phyloP scores from a whole-genome alignment of 2,888 invertebrate species.

The Perdita meconis region DNA sequence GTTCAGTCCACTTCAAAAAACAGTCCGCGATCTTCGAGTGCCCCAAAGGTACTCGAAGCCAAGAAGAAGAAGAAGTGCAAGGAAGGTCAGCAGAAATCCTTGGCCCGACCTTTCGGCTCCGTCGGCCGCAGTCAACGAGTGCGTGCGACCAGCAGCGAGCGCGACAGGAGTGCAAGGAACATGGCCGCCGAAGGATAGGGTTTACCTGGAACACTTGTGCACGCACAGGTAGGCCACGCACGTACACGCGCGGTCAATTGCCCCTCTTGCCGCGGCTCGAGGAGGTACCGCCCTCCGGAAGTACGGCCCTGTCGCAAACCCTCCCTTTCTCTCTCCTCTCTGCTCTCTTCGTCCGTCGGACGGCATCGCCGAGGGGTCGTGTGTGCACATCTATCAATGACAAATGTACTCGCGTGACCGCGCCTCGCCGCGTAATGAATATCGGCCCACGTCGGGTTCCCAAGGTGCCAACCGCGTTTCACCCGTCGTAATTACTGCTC shows the following conservation, averaged over 20 bases:
- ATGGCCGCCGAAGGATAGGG: slow-evolving; percentile 76
- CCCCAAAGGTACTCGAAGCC: too few species aligned
- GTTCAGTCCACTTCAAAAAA: neutral
- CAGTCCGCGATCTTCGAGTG: too few species aligned
- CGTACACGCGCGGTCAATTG: slow-evolving; percentile 66
- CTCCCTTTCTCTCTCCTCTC: slow-evolving; percentile 45
- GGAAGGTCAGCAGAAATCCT: slow-evolving; percentile 18
- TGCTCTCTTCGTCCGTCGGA: slow-evolving; percentile 2
- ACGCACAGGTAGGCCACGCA: slow-evolving; percentile 66
- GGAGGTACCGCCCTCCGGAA: slow-evolving; percentile 79
- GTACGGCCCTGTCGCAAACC: slow-evolving; percentile 74
- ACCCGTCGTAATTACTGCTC: slow-evolving; percentile 64
- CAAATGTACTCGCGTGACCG: slow-evolving; percentile 71
- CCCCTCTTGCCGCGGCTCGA: slow-evolving; percentile 40
- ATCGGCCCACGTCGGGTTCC: slow-evolving; percentile 55
- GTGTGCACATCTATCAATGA: slow-evolving; percentile 59
- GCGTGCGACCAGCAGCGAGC: slow-evolving; percentile 50
- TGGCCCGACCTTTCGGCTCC: slow-evolving; percentile 16
- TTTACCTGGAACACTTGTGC: slow-evolving; percentile 72
- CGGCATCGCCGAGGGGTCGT: slow-evolving; percentile 7
- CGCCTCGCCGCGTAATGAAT: slow-evolving; percentile 70
- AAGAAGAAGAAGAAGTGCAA: neutral
- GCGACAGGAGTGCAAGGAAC: slow-evolving; percentile 68
- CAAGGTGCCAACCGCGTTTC: slow-evolving; percentile 68
- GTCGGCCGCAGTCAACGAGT: slow-evolving; percentile 24